These are phyloP conservation scores for Mastacembelus armatus DNA, from an alignment of 2,797 vertebrate species.

Conservation along the genomic window DNA sequence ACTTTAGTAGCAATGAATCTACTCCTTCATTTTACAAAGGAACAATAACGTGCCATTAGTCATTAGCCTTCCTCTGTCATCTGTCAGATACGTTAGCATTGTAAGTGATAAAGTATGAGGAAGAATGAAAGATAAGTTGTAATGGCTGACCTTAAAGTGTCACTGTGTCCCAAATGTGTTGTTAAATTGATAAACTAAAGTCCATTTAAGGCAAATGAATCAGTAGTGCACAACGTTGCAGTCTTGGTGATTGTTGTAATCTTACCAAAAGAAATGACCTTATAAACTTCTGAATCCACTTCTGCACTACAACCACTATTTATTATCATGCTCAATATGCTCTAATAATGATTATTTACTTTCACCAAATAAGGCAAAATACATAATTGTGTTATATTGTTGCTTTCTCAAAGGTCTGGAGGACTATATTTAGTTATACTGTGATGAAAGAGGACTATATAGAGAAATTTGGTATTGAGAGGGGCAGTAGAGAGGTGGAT, in stretches of 20 bases:
- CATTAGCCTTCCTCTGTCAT: constrained; percentile 21
- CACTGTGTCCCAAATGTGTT: background rate
- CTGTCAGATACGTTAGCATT: background rate
- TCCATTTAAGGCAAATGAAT: background rate
- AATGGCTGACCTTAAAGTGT: background rate
- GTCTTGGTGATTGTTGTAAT: no score
- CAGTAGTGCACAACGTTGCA: no score
- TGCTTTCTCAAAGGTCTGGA: no score
- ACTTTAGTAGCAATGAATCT: constrained; percentile 27
- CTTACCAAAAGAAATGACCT: no score
- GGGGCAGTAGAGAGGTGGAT: background rate
- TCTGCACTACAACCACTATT: no score
- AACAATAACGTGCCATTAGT: constrained; percentile 16
- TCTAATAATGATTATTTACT: no score
- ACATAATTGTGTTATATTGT: no score
- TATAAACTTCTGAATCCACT: no score
- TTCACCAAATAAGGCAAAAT: no score
- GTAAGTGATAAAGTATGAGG: background rate
- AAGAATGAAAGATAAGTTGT: background rate
- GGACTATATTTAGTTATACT: no score
- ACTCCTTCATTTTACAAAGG: constrained; percentile 16
- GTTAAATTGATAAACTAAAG: background rate
- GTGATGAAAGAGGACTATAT: constrained; percentile 1
- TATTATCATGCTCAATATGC: no score
- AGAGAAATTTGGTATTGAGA: background rate